Base-by-base conservation (phyloP, 2,888 invertebrate species). In the Choristoneura rosaceana region DNA sequence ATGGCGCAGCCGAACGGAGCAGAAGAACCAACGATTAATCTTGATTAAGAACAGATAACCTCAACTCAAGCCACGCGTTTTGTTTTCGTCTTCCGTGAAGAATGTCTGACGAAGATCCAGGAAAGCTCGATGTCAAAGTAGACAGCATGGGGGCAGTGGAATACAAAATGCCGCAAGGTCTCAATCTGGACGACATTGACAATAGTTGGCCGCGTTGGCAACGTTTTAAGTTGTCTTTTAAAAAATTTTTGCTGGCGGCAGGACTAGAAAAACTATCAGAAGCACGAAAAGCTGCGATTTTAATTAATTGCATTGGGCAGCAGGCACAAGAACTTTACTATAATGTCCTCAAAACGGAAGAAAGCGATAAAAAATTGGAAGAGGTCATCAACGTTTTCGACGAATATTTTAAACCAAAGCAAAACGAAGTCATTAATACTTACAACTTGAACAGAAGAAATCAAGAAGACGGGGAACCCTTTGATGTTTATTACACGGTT, bases 271-370 rank as follows among this genome's bases (percentile, higher is more conserved):
- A 33, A 33, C n/a, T 73, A 9, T 47, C 67, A 4, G 71, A 71
- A 47, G 2, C 67, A 0, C 43, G 71, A 45, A 71, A 71, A 55
- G 73, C 68, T 0, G 68, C 71, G 2, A 71, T 68, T 4, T 25
- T 68, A 0, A 14, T 71, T 14, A 71, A 68, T 14, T 69, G 61
- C 33, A 38, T 61, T 0, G 69, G 50, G 2, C 62, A 62, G 4
- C 17, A 69, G n/a, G 52, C 50, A 0, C 61, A 69, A n/a, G 69
- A 69, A 4, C 14, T 66, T n/a, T 66, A 66, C n/a, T 58, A 43
- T 4, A 43, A 43, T 9, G 25, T 43, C 0, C n/a, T 66, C 1
- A 60, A 47, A 8, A 64, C 33, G 25, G 25, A 9, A 1, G 47
- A 61, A 1, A n/a, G 1, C 0, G 60, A 25, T 4, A 69, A 61